phyloP scores from a whole-genome alignment of 2,888 invertebrate genomes.

The Lissocephala sabroskyi region DNA sequence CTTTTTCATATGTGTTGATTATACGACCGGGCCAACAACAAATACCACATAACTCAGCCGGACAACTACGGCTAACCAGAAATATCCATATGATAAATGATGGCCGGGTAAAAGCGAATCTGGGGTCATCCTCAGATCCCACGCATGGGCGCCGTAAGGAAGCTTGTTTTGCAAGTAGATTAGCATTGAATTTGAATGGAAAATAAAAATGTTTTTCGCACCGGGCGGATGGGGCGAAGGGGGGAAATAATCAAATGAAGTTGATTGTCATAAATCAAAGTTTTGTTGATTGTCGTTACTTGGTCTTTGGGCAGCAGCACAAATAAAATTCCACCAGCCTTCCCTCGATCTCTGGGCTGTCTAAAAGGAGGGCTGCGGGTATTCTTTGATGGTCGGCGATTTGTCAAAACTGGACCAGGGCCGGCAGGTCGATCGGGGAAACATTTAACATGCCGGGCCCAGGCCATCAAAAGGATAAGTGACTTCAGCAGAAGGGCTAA shows the following conservation, averaged over 20 bases:
- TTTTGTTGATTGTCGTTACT: constrained; percentile 37
- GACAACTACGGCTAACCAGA: no score
- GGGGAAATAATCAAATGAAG: constrained; percentile 52
- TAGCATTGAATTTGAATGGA: constrained; percentile 60
- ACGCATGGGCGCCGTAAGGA: constrained; percentile 19
- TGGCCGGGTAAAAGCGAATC: constrained; percentile 26
- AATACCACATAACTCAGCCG: constrained; percentile 17
- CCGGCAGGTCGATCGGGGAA: no score
- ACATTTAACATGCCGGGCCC: no score
- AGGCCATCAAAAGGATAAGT: no score
- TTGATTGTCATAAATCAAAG: constrained; percentile 58
- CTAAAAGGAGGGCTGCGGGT: no score
- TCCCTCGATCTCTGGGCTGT: no score
- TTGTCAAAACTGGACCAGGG: neutral
- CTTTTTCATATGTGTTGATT: constrained; percentile 46
- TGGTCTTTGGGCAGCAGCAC: constrained; percentile 27
- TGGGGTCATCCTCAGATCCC: neutral
- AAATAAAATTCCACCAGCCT: constrained; percentile 33
- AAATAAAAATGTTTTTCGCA: constrained; percentile 52
- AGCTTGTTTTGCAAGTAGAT: constrained; percentile 55
- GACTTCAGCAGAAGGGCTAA: no score
- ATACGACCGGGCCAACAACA: constrained; percentile 36
- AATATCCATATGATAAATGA: constrained; percentile 47
- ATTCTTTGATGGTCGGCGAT: neutral
- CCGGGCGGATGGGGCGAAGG: no score